Base-by-base conservation (phyloP, 2,113 vertebrate species). In the Equus quagga region DNA sequence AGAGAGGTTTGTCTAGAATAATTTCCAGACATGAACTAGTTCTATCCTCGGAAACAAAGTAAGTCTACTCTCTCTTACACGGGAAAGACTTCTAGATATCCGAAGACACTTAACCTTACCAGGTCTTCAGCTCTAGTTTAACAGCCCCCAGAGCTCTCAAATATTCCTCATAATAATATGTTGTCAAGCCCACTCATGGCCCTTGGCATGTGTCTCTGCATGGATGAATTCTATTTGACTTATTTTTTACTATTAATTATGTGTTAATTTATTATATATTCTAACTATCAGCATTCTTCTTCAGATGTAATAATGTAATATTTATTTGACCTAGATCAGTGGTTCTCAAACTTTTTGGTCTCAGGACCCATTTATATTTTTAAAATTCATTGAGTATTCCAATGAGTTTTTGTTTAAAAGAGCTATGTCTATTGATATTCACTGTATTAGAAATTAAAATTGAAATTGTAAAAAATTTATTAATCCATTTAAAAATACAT, bases 401-500 rank as follows among this genome's bases (percentile, higher is more conserved):
- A 79, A 51, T 36, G 54, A 88, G 4, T 31, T 96, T 95, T 86
- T 72, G 24, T 70, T 93, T 80, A 73, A 91, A 36, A 86, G 18
- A 84, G 21, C 92, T 94, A 41, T 58, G 31, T 72, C 28, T 86
- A 86, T 8, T 62, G 33, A 56, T 33, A 95, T 67, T 76, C 31
- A 91, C 26, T 86, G 12, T 83, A 73, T 79, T 84, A 70, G 56
- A 89, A 87, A 58, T 75, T 80, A 87, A 87, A 79, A 86, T 24
- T 56, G 7, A 91, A 84, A 33, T 36, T 26, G 36, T 41, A 23
- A 92, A 89, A 76, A 70, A 73, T 6, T 65, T 80, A 69, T 69
- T 75, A 72, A 72, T 46, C 92, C 15, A 94, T 76, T 95, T 87
- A 46, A 96, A 91, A 91, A 93, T 64, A 91, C 58, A 44, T 64